Base-by-base conservation (phyloP, 2,113 vertebrate species). In the Phyllopteryx taeniolatus region DNA sequence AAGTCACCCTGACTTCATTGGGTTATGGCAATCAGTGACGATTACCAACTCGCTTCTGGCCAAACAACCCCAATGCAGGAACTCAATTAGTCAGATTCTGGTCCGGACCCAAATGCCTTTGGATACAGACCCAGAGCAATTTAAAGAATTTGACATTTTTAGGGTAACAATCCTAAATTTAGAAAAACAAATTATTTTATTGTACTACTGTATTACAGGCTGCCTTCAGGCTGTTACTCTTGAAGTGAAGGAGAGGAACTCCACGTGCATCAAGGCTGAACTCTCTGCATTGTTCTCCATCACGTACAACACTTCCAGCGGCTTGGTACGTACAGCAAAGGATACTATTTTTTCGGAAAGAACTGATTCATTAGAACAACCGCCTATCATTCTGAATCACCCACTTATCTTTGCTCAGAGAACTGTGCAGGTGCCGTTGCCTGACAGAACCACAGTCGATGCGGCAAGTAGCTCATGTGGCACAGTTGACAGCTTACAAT, bases 221-320 rank as follows among this genome's bases (percentile, higher is more conserved):
- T 74, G 59, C 22, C 47, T 84, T 2, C 88, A 90, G 20, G 91
- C 91, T 6, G 72, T 92, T 17, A 83, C 75, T 8, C 93, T 98
- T 22, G 93, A 94, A 72, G 96, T 99, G 83, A 94, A 61, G 8
- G 86, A 94, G 9, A 65, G 73, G 27, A 93, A 87, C 56, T 91
- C 92, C 6, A 87, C 88, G 35, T 99, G 97, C 72, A 94, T 98
- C 67, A 91, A 94, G 49, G 95, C 95, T 5, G 69, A 94, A 74
- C 90, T 99, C 73, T 94, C 93, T 1, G 94, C 92, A 6, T 62
- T 68, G 27, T 93, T 99, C 87, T 79, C 73, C 65, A 91, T 94
- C 81, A 83, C 83, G 11, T 98, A 97, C 68, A 77, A 81, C 73
- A 69, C 79, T 53, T 74, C 72, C 77, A 89, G 51, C 51, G 68